Conservation (phyloP, 2,888 invertebrate species). For the Macroteleia sp. region DNA sequence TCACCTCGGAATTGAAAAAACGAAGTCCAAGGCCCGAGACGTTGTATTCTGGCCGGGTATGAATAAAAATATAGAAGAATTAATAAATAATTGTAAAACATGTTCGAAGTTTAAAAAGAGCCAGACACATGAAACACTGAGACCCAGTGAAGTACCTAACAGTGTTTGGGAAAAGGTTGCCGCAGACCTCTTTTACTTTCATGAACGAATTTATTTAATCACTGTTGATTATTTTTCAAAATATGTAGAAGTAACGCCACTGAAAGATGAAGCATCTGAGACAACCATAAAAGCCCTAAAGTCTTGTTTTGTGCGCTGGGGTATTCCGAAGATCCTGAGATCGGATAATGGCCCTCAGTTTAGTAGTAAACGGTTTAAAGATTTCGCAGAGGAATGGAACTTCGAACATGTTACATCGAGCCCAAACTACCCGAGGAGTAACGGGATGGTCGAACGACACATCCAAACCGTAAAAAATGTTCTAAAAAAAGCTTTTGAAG, state of each 20-base stretch:
- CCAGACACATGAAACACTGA: conserved; percentile 18
- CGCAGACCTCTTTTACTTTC: conserved; percentile 16
- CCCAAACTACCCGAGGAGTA: conserved; percentile 27
- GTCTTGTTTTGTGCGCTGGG: conserved; percentile 43
- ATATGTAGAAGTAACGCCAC: conserved; percentile 22
- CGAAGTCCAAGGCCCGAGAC: conserved; percentile 38
- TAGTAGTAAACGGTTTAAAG: conserved; percentile 29
- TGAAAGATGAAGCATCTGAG: conserved; percentile 16
- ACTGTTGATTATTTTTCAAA: conserved; percentile 45
- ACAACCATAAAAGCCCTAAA: conserved; percentile 33
- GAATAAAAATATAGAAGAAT: background rate
- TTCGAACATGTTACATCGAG: conserved; percentile 23
- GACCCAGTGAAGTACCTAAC: conserved; percentile 26
- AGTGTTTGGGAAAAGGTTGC: conserved; percentile 27
- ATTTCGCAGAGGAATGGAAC: conserved; percentile 41
- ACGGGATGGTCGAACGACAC: conserved; percentile 15
- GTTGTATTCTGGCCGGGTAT: conserved; percentile 50
- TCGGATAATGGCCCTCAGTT: conserved; percentile 61
- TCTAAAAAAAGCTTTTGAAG: conserved; percentile 29
- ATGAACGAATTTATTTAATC: conserved; percentile 11
- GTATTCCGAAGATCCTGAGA: conserved; percentile 32
- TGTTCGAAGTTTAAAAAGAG: conserved; percentile 35
- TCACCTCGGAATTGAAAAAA: conserved; percentile 52
- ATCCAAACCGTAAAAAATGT: conserved; percentile 8
- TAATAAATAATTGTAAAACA: conserved; percentile 30